A percentile compares a stretch with the other conserved stretches of the same genome.
Evolutionary conservation across 2,113 vertebrate species (phyloP).

Genomic region (Chionodraco myersi): DNA sequence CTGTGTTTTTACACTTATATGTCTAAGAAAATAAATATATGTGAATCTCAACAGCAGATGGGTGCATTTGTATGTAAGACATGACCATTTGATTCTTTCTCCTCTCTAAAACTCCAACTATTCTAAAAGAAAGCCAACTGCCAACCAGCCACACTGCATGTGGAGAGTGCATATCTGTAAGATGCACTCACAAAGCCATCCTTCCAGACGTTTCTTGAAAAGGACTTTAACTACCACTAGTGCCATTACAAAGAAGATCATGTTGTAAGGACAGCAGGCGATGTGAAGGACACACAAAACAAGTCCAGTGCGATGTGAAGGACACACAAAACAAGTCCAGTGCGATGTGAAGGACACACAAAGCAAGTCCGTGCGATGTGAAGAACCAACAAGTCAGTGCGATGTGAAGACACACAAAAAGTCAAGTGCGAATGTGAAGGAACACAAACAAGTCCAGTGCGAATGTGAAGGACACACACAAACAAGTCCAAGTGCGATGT

Average conservation of each 20-base stretch:
- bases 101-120: neutral
- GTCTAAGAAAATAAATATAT: slow-evolving; percentile 24
- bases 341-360: too few species aligned
- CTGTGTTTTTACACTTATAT: slow-evolving; percentile 37
- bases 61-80: slow-evolving; percentile 9
- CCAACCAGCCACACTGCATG: too few species aligned
- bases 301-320: neutral
- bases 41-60: slow-evolving; percentile 35
- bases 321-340: neutral
- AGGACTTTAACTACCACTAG: too few species aligned
- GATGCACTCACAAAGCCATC: too few species aligned
- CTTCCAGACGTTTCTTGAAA: too few species aligned
- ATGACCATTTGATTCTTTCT: slow-evolving; percentile 6
- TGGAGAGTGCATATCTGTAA: too few species aligned
- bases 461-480: too few species aligned
- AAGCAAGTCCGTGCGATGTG: neutral
- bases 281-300: too few species aligned
- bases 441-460: neutral
- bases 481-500: neutral
- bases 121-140: neutral
- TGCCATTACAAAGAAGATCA: too few species aligned
- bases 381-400: neutral
- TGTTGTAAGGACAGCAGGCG: too few species aligned
- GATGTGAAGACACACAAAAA: too few species aligned
- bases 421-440: neutral